A percentile compares a stretch with the other conserved stretches of the same genome.
Conservation (phyloP, 2,113 vertebrate species). For the Embiotoca jacksoni region DNA sequence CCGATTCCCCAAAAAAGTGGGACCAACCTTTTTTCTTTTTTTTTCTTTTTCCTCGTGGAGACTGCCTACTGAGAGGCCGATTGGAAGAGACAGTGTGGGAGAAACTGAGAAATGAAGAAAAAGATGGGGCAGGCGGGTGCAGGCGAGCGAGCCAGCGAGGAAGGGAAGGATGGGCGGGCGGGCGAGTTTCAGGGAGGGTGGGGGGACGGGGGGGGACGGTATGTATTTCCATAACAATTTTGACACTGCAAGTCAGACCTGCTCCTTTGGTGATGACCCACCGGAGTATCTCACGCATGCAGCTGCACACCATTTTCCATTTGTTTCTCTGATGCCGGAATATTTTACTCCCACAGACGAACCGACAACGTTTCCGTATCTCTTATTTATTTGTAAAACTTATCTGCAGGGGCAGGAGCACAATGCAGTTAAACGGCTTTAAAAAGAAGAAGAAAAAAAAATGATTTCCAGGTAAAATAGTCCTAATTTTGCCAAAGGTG, state of each 20-base stretch:
- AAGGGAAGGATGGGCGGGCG: not conserved
- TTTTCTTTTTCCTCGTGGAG: constrained; percentile 7
- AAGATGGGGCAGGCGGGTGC: constrained; percentile 18
- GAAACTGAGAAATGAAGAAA: constrained; percentile 27
- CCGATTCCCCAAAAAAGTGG: constrained; percentile 51
- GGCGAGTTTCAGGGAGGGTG: too few relatives aligned
- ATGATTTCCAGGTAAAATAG: too few relatives aligned
- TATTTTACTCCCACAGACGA: constrained; percentile 2
- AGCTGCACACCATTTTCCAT: constrained; percentile 13
- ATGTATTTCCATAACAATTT: constrained; percentile 31
- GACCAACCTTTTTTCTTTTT: constrained; percentile 45
- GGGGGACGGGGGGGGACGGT: too few relatives aligned
- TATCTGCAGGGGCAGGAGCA: not conserved
- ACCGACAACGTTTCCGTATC: not conserved
- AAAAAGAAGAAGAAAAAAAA: too few relatives aligned
- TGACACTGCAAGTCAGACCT: constrained; percentile 5
- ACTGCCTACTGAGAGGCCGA: constrained; percentile 55
- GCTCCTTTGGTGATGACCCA: constrained; percentile 6
- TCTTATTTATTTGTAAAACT: not conserved
- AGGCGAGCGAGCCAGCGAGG: not conserved
- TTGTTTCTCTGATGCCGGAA: constrained; percentile 26
- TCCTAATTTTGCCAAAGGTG: too few relatives aligned
- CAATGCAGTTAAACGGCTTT: not conserved
- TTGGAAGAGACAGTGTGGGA: constrained; percentile 40
- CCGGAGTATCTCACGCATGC: not conserved